phyloP scores from a whole-genome alignment of 2,888 invertebrate genomes.

The Ischnus inquisitorius region DNA sequence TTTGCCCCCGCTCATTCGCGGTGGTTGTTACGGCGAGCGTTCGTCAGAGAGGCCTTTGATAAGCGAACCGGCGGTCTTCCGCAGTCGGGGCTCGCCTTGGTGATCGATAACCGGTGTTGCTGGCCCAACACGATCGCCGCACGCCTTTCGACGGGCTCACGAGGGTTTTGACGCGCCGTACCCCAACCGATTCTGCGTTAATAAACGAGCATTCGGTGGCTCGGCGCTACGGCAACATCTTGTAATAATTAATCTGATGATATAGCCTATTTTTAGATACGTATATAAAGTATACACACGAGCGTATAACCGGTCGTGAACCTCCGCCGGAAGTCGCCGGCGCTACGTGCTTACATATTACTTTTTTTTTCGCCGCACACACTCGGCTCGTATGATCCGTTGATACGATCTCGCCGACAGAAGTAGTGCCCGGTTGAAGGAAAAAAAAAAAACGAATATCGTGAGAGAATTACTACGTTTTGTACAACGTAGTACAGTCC shows the following conservation, averaged over 20 bases:
- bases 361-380: constrained; percentile 27
- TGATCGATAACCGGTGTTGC: constrained; percentile 65
- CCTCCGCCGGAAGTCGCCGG: constrained; percentile 55
- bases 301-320: constrained; percentile 45
- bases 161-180: neutral
- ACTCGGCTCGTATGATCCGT: constrained; percentile 27
- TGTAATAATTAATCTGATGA: neutral
- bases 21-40: constrained; percentile 12
- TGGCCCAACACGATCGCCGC: constrained; percentile 34
- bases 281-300: constrained; percentile 1
- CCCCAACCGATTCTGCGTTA: neutral
- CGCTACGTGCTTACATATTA: constrained; percentile 31
- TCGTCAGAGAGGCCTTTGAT: constrained; percentile 72
- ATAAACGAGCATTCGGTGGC: neutral
- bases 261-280: neutral
- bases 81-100: constrained; percentile 9
- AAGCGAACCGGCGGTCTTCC: constrained; percentile 71
- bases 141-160: neutral
- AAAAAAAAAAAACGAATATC: constrained; percentile 31
- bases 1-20: constrained; percentile 33
- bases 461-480: constrained; percentile 50
- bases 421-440: constrained; percentile 15
- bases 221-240: neutral
- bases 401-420: constrained; percentile 47
- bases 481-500: constrained; percentile 16